Conservation (phyloP, 2,113 vertebrate species). For the Cyanoramphus novaezelandiae region DNA sequence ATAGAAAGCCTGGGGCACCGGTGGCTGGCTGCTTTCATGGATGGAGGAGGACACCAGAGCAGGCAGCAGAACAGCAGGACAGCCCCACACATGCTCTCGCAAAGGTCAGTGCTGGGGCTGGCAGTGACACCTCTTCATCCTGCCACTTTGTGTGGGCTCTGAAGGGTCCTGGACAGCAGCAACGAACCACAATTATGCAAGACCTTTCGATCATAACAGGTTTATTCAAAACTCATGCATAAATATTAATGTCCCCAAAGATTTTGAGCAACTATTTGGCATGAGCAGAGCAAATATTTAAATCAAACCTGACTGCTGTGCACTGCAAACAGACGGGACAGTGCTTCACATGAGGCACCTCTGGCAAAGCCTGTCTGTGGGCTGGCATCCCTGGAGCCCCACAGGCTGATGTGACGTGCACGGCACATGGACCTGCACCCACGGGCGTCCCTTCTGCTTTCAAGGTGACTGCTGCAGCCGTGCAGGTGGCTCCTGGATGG, state of each 20-base stretch:
- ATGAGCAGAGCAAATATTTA: conserved; percentile 54
- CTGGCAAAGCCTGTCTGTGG: not conserved
- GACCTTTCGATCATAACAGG: conserved; percentile 56
- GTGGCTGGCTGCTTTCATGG: not conserved
- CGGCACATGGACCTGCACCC: accelerated
- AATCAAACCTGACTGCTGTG: conserved; percentile 27
- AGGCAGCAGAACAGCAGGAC: not conserved
- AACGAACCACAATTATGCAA: not conserved
- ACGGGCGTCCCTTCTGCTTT: not conserved
- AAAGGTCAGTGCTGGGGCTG: not conserved
- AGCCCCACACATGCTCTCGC: not conserved
- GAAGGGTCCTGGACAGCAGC: conserved; percentile 32
- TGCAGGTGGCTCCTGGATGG: accelerated
- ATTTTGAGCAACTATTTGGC: conserved; percentile 47
- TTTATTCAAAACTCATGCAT: conserved; percentile 51
- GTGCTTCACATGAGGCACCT: not conserved
- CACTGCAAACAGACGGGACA: not conserved
- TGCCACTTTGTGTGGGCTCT: not conserved
- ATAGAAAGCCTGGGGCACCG: accelerated
- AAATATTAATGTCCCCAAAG: conserved; percentile 58
- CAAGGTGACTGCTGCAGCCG: accelerated
- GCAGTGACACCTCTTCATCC: not conserved
- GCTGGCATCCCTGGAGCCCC: not conserved
- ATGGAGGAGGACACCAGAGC: not conserved
- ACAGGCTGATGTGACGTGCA: accelerated